Base-by-base conservation (phyloP, 2,888 invertebrate genomes). In the Cyclophora albipunctata region DNA sequence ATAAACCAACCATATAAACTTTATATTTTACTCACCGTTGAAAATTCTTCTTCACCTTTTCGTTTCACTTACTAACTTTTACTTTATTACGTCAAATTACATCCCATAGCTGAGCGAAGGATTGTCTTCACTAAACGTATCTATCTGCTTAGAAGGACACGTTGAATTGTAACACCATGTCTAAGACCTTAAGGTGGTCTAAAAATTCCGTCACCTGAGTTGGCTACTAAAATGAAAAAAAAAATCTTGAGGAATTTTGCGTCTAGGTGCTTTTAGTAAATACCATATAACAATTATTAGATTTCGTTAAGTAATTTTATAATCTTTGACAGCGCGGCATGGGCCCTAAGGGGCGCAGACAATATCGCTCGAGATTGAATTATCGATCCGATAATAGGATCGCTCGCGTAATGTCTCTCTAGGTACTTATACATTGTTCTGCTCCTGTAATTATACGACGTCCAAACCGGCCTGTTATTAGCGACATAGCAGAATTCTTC, bases 331-430 rank as follows among this genome's bases (percentile, higher is more conserved):
- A 69, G 62, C 59, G 65, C 71, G 73, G 73, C 69, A 73, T 78
- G 73, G 67, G 70, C 69, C 79, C 66, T 62, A 58, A 66, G 78
- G 80, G 77, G 67, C 63, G 63, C 66, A 72, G 73, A 77, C 76
- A 77, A 76, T 81, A 82, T 78, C 73, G 70, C 61, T 63, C 70
- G 62, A 65, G 77, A 84, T 83, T 84, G 81, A 84, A 84, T 84
- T 84, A 84, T 84, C 77, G 83, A 77, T 67, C 72, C 70, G 76
- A 77, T 83, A 84, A 84, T 84, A 66, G 79, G 78, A 78, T 79
- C 79, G 65, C 68, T 63, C 75, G 78, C 78, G 73, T 75, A 78
- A 79, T 80, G 68, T 70, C 65, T 64, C 37, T 5, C 4, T 37
- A 37, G 37, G 37, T 37, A 20, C 20, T 75, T 66, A 71, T 79